Evolutionary conservation across 2,888 invertebrate species (phyloP).

Genomic region (Mechanitis messenoides): DNA sequence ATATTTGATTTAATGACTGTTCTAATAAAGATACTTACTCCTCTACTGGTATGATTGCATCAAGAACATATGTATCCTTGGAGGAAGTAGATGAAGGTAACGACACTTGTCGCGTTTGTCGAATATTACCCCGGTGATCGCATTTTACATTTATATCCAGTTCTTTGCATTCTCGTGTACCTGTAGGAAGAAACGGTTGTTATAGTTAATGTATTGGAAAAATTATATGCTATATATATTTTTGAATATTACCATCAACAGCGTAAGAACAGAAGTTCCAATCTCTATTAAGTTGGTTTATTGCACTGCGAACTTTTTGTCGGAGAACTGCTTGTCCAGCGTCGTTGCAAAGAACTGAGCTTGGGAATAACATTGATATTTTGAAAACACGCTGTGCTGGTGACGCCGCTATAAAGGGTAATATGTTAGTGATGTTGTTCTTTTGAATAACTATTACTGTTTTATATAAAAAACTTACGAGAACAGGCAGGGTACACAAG

Average conservation of each 20-base stretch:
- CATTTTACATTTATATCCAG: slow-evolving; percentile 94
- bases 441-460: background rate
- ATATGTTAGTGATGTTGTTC: background rate
- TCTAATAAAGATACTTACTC: slow-evolving; percentile 79
- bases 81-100: slow-evolving; percentile 76
- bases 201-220: background rate
- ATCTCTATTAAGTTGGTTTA: slow-evolving; percentile 93
- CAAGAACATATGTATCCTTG: slow-evolving; percentile 88
- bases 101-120: slow-evolving; percentile 80
- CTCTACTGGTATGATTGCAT: slow-evolving; percentile 88
- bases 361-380: slow-evolving; percentile 95
- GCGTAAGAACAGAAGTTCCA: slow-evolving; percentile 98
- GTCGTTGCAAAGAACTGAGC: slow-evolving; percentile 96
- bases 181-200: slow-evolving; percentile 41
- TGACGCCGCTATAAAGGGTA: slow-evolving; percentile 79
- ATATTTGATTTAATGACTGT: background rate
- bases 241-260: slow-evolving; percentile 80
- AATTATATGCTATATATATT: background rate
- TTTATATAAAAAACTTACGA: slow-evolving; percentile 71
- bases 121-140: slow-evolving; percentile 83
- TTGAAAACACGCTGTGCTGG: slow-evolving; percentile 97
- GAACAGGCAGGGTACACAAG: slow-evolving; percentile 95
- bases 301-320: slow-evolving; percentile 91
- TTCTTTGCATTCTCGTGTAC: slow-evolving; percentile 91
- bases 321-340: slow-evolving; percentile 94